Evolutionary conservation across 2,888 invertebrate genomes (phyloP), one percentile per base, ranked within the genome.

Genomic region (Lathronympha strigana): DNA sequence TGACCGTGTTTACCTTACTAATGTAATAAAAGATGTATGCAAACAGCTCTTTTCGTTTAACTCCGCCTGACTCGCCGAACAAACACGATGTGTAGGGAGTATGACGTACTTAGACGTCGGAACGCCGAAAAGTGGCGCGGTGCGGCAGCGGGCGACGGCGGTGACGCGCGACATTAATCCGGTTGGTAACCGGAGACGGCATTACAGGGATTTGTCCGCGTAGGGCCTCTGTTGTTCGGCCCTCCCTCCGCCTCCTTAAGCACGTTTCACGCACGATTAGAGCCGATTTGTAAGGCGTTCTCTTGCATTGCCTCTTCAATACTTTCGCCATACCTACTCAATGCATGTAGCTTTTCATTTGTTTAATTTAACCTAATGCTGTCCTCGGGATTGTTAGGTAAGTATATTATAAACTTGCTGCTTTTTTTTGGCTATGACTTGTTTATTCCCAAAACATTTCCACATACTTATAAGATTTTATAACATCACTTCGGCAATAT

Each of bases 161-260:
- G 17, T 40, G 40, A 40, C 40, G 49, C 17, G 13, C 9, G 1
- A 15, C 2, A 9, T 15, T 54, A 54, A 40, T 54, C 11, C 43
- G n/a, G 9, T 1, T 4, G n/a, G 63, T 57, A 43, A 63, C 50
- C 23, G 3, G 58, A 64, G 33, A 51, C 51, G 9, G 63, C 40
- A 51, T 51, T 58, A 64, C 58, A 50, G 45, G 69, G 64, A 66
- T 67, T 69, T 38, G 50, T 21, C 15, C 1, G 66, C 45, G 45
- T 76, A 40, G 53, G 63, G 63, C 58, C 51, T 64, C 63, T 23
- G 50, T 54, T 31, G 19, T 23, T 15, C 36, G 45, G 51, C 43
- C 45, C 25, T 8, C 15, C 4, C 15, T 15, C 1, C 38, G 15
- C 21, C 45, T 21, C 15, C 25, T 31, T 15, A n/a, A 58, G 43